Evolutionary conservation across 2,113 vertebrate genomes (phyloP).

Genomic region (Ameiurus melas): DNA sequence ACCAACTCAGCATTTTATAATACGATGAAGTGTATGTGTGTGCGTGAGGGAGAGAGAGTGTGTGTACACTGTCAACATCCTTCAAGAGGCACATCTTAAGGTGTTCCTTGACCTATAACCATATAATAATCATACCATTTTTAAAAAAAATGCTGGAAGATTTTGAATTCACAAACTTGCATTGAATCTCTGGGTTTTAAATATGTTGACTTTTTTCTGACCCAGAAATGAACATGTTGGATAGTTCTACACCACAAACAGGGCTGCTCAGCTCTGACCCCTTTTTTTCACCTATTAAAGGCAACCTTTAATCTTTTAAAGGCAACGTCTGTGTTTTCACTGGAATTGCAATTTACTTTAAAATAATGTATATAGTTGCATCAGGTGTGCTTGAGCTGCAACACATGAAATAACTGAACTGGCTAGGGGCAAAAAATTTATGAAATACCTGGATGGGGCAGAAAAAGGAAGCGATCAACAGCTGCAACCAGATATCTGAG

Average conservation of each 20-base stretch:
- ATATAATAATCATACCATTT: neutral
- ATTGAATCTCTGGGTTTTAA: neutral
- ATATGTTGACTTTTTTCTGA: neutral
- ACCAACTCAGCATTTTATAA: slow-evolving; percentile 3
- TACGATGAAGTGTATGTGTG: neutral
- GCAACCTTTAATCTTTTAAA: neutral
- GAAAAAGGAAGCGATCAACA: too few species aligned
- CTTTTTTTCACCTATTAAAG: neutral
- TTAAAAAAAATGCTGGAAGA: neutral
- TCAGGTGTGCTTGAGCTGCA: too few species aligned
- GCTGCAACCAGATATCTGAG: too few species aligned
- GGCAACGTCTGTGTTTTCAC: neutral
- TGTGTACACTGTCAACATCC: neutral
- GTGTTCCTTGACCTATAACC: neutral
- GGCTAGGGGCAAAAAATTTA: too few species aligned
- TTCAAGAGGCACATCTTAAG: neutral
- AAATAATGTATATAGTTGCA: too few species aligned
- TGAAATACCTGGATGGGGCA: too few species aligned
- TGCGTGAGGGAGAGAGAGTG: neutral
- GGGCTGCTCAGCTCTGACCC: neutral
- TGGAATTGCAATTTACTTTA: neutral
- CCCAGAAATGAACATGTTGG: neutral
- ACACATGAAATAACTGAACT: too few species aligned
- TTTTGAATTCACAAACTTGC: neutral
- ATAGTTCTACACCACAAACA: neutral